A percentile compares a stretch with the other conserved stretches of the same genome.
phyloP scores from a whole-genome alignment of 2,113 vertebrate species.

The Coreoperca whiteheadi region DNA sequence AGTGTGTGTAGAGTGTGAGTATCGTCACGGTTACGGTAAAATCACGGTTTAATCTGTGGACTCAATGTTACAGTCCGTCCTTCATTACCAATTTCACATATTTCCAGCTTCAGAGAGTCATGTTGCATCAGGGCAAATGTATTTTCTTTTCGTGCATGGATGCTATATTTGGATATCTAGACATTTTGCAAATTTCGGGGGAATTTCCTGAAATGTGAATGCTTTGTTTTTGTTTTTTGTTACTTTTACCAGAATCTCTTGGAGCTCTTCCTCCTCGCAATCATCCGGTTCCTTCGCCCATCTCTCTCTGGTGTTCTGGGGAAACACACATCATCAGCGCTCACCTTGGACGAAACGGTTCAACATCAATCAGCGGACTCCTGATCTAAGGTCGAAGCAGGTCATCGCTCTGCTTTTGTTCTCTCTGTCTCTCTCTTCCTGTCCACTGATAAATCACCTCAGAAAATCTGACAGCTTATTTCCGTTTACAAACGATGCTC shows the following conservation, averaged over 20 bases:
- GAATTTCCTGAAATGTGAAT: background rate
- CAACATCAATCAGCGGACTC: constrained; percentile 56
- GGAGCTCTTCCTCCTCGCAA: constrained; percentile 86
- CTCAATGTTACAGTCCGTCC: too few relatives aligned
- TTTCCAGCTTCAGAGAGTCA: too few relatives aligned
- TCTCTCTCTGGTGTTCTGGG: constrained; percentile 83
- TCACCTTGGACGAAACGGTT: constrained; percentile 57
- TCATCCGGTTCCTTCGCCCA: constrained; percentile 83
- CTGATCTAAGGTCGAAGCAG: constrained; percentile 56
- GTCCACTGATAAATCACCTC: constrained; percentile 60
- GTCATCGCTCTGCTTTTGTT: constrained; percentile 21
- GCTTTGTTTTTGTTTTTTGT: background rate
- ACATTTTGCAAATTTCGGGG: too few relatives aligned
- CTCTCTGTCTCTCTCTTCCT: constrained; percentile 15
- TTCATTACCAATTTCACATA: too few relatives aligned
- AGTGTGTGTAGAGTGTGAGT: background rate
- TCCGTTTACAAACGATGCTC: constrained; percentile 44
- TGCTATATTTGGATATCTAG: too few relatives aligned
- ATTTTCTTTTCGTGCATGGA: too few relatives aligned
- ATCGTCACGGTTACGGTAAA: too few relatives aligned
- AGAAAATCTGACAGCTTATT: constrained; percentile 59
- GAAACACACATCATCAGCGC: constrained; percentile 45
- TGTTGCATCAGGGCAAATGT: too few relatives aligned
- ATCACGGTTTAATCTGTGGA: too few relatives aligned
- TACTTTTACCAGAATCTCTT: constrained; percentile 83